phyloP scores from a whole-genome alignment of 2,888 invertebrate species.

The Drosophila picticornis region DNA sequence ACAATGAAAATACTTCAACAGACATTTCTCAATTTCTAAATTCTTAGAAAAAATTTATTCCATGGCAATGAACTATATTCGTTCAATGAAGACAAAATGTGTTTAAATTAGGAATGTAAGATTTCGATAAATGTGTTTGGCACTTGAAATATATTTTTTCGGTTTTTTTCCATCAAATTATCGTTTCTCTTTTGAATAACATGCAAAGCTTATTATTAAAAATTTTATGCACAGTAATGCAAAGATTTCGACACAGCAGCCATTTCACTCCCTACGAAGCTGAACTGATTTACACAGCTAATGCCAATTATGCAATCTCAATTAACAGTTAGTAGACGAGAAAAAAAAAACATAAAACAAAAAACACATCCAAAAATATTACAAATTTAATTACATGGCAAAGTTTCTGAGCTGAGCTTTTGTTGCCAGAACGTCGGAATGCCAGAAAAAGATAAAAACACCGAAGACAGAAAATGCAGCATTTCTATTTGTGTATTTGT shows the following conservation, averaged over 20 bases:
- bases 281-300: constrained; percentile 34
- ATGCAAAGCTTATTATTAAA: not conserved
- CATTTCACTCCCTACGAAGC: not conserved
- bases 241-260: constrained; percentile 7
- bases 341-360: not conserved
- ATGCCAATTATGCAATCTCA: constrained; percentile 43
- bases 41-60: not conserved
- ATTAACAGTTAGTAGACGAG: constrained; percentile 34
- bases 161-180: not conserved
- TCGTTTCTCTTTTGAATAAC: not conserved
- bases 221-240: not conserved
- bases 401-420: constrained; percentile 47
- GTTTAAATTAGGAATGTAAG: no score
- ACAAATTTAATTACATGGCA: constrained; percentile 69
- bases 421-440: constrained; percentile 5
- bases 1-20: not conserved
- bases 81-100: not conserved
- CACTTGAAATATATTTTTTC: not conserved
- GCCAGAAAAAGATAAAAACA: constrained; percentile 8
- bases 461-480: constrained; percentile 5
- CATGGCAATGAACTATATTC: rapidly evolving
- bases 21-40: not conserved
- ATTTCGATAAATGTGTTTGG: not conserved
- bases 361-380: constrained; percentile 25
- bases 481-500: not conserved